phyloP scores from a whole-genome alignment of 2,113 vertebrate genomes.

The Oophaga pumilio region DNA sequence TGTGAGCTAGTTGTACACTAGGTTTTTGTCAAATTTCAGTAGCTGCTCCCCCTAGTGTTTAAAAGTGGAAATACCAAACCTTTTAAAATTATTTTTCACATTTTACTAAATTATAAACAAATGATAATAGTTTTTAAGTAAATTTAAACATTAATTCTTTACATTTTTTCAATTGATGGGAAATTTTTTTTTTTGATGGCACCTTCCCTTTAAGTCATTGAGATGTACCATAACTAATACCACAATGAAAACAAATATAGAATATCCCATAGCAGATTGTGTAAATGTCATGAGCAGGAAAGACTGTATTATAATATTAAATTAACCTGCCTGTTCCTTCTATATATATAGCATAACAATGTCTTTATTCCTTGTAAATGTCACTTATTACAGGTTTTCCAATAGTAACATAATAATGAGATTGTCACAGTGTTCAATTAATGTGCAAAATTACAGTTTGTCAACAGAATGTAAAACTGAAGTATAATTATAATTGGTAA shows the following conservation, averaged over 20 bases:
- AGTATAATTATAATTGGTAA: constrained; percentile 21
- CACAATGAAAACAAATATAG: not conserved
- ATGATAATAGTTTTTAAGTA: no score
- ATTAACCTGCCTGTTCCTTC: constrained; percentile 12
- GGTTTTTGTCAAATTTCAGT: no score
- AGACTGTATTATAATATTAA: constrained; percentile 29
- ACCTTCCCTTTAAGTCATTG: no score
- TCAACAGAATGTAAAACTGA: constrained; percentile 26
- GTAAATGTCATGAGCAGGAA: constrained; percentile 32
- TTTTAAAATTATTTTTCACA: no score
- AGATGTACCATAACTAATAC: not conserved
- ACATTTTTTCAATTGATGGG: no score
- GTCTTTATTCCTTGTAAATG: constrained; percentile 38
- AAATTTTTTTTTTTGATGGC: no score
- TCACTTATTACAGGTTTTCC: constrained; percentile 31
- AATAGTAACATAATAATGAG: constrained; percentile 41
- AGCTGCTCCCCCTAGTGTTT: no score
- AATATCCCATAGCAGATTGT: not conserved
- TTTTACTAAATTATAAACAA: no score
- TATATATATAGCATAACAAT: constrained; percentile 19
- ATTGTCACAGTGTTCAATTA: constrained; percentile 24
- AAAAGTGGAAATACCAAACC: no score
- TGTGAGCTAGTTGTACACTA: no score
- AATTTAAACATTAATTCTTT: no score
- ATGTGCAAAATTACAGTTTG: constrained; percentile 6